Evolutionary conservation across 1,140 invertebrate species (phyloP).

Genomic region (Varroa destructor): DNA sequence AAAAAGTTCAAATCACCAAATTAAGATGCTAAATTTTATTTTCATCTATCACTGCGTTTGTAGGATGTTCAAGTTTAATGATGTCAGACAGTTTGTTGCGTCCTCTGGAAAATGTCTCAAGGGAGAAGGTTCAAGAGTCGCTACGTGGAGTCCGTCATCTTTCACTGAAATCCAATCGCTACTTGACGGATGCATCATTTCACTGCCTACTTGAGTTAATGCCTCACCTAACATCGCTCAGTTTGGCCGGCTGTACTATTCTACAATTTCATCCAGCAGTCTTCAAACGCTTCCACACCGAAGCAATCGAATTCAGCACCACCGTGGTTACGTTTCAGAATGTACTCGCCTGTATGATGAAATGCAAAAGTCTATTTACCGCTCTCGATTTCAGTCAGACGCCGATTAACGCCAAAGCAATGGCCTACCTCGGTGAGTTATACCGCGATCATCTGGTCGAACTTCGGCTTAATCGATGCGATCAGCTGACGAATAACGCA

Average conservation of each 20-base stretch:
- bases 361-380: neutral
- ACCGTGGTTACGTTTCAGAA: conserved; percentile 15
- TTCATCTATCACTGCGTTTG: neutral
- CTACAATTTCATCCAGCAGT: conserved; percentile 12
- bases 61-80: conserved; percentile 23
- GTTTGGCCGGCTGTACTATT: conserved; percentile 10
- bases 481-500: conserved; percentile 5
- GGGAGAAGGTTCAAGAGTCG: conserved; percentile 4
- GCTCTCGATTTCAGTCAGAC: conserved; percentile 14
- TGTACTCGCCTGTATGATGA: conserved; percentile 19
- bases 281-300: conserved; percentile 18
- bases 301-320: conserved; percentile 12
- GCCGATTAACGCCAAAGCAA: conserved; percentile 16
- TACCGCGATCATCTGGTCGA: conserved; percentile 1
- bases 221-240: conserved; percentile 8
- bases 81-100: conserved; percentile 7
- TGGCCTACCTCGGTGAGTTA: neutral
- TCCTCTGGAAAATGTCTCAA: neutral
- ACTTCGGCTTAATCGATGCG: neutral
- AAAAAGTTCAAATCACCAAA: no score
- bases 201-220: neutral
- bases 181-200: conserved; percentile 21
- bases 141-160: conserved; percentile 3
- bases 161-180: conserved; percentile 2
- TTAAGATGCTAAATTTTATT: no score